Evolutionary conservation across 2,888 invertebrate species (phyloP), one percentile per base, ranked within the genome.

Genomic region (Lepidocyrtinus sp.): DNA sequence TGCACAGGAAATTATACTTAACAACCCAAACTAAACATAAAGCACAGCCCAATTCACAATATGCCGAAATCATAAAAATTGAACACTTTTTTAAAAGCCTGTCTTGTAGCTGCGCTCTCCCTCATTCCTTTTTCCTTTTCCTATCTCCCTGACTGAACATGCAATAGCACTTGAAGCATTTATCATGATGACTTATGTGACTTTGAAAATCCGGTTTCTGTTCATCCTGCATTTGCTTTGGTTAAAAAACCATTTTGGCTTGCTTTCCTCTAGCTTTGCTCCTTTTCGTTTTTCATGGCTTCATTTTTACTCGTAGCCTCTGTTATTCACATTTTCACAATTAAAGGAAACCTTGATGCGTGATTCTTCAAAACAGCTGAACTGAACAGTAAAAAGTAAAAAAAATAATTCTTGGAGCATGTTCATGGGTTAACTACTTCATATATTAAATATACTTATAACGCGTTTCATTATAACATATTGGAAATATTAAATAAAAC

Each of bases 151-250:
- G 5, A 5, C 36, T 27, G 22, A 68, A 61, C 69, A 75, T 63
- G 50, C 68, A 67, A 68, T 50, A 74, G n/a, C 73, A 24, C 61
- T 64, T 50, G 1, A 63, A 46, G 26, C 63, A 70, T 75, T 75
- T 62, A 69, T 75, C 69, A 69, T 75, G 36, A 36, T 36, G 69
- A 69, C 63, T 63, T 75, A 70, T 27, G 36, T 36, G 63, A 75
- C 69, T 75, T n/a, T 64, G 45, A 75, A 75, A 36, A 70, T 75
- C 75, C 75, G 69, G 75, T 70, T 75, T 74, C 27, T 70, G 68
- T n/a, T n/a, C n/a, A n/a, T n/a, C n/a, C n/a, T 12, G 36, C 12
- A 36, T 36, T 36, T 36, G 5, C 36, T n/a, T n/a, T n/a, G n/a
- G n/a, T n/a, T n/a, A n/a, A n/a, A n/a, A n/a, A 12, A 36, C 5